phyloP scores from a whole-genome alignment of 2,797 vertebrate species.

The Cephalopachus bancanus region DNA sequence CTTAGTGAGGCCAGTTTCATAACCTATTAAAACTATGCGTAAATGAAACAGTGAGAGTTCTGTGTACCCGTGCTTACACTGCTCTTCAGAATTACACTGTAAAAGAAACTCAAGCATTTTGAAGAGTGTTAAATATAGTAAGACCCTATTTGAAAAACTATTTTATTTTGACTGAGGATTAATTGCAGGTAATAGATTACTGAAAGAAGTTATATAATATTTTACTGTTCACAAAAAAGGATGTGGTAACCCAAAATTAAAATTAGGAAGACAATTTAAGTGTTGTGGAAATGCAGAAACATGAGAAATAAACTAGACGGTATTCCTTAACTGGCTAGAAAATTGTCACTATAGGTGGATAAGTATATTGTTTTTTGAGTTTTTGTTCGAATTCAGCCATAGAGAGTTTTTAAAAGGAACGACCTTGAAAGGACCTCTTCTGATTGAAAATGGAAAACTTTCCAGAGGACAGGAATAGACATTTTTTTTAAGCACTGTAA shows the following conservation, averaged over 20 bases:
- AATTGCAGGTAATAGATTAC: neutral
- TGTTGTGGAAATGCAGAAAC: slow-evolving; percentile 21
- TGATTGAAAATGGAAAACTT: neutral
- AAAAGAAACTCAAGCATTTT: neutral
- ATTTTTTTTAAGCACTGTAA: neutral
- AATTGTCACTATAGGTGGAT: neutral
- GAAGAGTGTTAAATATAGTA: neutral
- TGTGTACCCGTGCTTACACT: neutral
- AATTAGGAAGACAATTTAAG: slow-evolving; percentile 30
- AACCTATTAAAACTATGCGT: neutral
- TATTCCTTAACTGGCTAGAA: slow-evolving; percentile 14
- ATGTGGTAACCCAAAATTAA: neutral
- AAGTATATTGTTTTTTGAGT: neutral
- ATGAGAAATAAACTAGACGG: neutral
- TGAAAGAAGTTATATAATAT: slow-evolving; percentile 19
- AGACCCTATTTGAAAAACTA: slow-evolving; percentile 35
- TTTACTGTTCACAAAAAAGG: slow-evolving; percentile 52
- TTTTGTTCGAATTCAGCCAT: neutral
- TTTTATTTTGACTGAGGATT: slow-evolving; percentile 10
- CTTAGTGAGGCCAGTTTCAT: neutral
- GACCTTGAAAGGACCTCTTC: neutral
- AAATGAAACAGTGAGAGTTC: neutral
- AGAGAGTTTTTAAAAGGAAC: neutral
- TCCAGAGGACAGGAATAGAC: neutral
- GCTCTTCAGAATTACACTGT: neutral